phyloP scores from a whole-genome alignment of 2,113 vertebrate genomes.

The Heterochromis multidens region DNA sequence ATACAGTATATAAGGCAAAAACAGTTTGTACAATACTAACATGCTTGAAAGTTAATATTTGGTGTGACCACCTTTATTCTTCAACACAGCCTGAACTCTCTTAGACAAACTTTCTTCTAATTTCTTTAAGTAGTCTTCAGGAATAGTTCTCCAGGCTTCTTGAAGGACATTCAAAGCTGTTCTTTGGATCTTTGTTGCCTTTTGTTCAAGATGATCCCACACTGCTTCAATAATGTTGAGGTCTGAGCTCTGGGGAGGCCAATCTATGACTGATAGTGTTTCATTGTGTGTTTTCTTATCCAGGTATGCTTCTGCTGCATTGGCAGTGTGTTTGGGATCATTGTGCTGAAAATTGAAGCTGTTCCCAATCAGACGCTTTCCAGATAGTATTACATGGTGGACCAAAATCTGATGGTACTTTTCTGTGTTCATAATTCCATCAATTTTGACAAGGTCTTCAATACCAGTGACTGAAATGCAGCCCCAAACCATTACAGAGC shows the following conservation, averaged over 20 bases:
- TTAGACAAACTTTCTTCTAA: not conserved
- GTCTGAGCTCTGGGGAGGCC: too few species aligned
- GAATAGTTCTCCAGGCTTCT: too few species aligned
- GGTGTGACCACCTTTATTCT: not conserved
- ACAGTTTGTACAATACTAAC: too few species aligned
- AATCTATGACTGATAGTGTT: too few species aligned
- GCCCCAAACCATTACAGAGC: not conserved
- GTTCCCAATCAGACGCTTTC: not conserved
- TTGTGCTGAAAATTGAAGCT: not conserved
- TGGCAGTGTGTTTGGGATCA: too few species aligned
- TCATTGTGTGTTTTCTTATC: too few species aligned
- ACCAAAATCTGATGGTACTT: not conserved
- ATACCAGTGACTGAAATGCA: not conserved
- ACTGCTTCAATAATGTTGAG: too few species aligned
- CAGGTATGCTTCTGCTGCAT: too few species aligned
- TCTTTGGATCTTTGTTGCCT: too few species aligned
- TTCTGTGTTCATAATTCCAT: not conserved
- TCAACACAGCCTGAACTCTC: not conserved
- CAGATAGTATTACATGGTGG: not conserved
- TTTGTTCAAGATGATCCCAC: too few species aligned
- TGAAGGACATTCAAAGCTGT: too few species aligned
- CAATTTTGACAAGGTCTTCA: not conserved
- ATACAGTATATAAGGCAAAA: not conserved
- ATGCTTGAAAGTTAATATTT: too few species aligned
- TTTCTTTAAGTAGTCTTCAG: not conserved